Percentiles rank a stretch among this genome's conserved stretches.
phyloP scores from a whole-genome alignment of 2,113 vertebrate species.

The Tragelaphus imberbis region DNA sequence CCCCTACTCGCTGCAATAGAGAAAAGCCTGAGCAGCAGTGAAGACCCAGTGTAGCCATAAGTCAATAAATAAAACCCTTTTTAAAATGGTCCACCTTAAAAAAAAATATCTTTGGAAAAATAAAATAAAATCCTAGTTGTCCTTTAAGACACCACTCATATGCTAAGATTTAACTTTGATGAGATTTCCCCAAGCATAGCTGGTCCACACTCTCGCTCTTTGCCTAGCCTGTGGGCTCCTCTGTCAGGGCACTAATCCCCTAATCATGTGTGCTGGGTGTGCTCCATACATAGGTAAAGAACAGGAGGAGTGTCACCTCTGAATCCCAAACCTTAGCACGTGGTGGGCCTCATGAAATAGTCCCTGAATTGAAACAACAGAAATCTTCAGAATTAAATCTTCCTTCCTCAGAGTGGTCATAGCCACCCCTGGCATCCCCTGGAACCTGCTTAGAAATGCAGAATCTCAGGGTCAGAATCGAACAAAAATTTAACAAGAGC shows the following conservation, averaged over 20 bases:
- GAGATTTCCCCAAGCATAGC: no score
- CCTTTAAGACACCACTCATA: neutral
- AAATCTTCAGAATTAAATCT: neutral
- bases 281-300: neutral
- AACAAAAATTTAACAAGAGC: neutral
- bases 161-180: neutral
- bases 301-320: neutral
- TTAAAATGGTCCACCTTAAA: neutral
- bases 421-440: neutral
- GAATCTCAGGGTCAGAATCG: neutral
- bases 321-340: neutral
- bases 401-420: neutral
- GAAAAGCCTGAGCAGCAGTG: neutral
- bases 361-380: neutral
- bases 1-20: neutral
- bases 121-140: neutral
- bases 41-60: neutral
- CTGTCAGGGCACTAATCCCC: neutral
- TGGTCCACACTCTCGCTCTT: neutral
- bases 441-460: neutral
- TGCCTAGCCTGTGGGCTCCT: no score
- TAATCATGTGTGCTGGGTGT: neutral
- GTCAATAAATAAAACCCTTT: neutral
- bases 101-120: neutral
- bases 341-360: rapidly evolving